Base-by-base conservation (phyloP, 1,140 invertebrate species). In the Brachionus sp. region DNA sequence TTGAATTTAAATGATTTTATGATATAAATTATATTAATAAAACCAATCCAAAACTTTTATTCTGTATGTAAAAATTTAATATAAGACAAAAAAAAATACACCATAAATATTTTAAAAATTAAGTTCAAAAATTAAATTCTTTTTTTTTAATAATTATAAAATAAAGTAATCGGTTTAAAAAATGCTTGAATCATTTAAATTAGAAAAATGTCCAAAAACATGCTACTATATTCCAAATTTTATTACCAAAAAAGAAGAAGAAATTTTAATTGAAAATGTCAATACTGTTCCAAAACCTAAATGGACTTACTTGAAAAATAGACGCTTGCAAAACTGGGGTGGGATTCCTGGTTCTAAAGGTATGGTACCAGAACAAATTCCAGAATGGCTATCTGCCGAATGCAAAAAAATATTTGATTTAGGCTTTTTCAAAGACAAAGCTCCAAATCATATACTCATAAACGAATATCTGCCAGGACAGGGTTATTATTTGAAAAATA, bases 291-390 rank as follows among this genome's bases (percentile, higher is more conserved):
- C 97, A 6, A 94, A 95, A 88, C 95, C 96, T 42, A 97, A 97
- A 89, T 99, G 97, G 97, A 96, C 94, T 4, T 93, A 95, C 87
- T 90, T 99, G 35, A 92, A 92, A 23, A 93, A 97, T 87, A 91
- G 97, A 84, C 91, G 95, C 85, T 89, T 98, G 10, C 95, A 98
- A 89, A 97, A 98, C 88, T 98, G 96, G 93, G 97, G 97, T 68
- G 96, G 96, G 0, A 90, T 96, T 53, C 95, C 95, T 5, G 95
- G 96, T 88, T 90, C 91, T 2, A 96, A 95, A 87, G 96, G 96
- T 82, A 97, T 98, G 95, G 92, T 98, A 84, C 92, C 93, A n/a
- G 95, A 98, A 89, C 88, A 91, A 84, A 92, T 98, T 85, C 95
- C 96, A 23, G 85, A 88, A 92, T 98, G 96, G 95, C 89, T 98